These are phyloP conservation scores for Drosophila tani DNA, from an alignment of 1,140 invertebrate genomes.

Conservation along the genomic window DNA sequence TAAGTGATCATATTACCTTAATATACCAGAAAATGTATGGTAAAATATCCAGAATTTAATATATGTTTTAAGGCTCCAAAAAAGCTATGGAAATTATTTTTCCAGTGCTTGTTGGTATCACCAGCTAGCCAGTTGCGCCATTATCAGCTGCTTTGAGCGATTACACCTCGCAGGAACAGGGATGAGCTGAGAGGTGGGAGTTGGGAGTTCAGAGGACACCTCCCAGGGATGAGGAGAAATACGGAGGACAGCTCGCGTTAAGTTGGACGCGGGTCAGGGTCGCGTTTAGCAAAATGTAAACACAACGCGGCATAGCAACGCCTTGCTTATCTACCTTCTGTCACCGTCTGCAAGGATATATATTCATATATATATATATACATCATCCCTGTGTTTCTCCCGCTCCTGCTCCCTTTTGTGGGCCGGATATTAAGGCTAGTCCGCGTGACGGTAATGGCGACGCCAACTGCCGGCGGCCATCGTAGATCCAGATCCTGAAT, in stretches of 20 bases:
- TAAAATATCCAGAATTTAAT: background rate
- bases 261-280: conserved; percentile 65
- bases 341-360: conserved; percentile 27
- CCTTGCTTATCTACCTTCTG: conserved; percentile 55
- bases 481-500: conserved; percentile 39
- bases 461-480: conserved; percentile 72
- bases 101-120: conserved; percentile 15
- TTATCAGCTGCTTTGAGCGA: conserved; percentile 76
- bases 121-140: conserved; percentile 50
- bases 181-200: conserved; percentile 2
- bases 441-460: conserved; percentile 71
- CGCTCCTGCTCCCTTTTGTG: background rate
- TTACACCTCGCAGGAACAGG: conserved; percentile 42
- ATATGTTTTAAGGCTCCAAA: fast-evolving
- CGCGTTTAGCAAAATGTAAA: conserved; percentile 73
- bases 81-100: background rate
- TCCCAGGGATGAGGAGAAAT: background rate
- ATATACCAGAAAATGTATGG: background rate
- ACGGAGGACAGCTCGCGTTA: conserved; percentile 1
- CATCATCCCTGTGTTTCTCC: background rate
- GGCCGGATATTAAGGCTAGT: conserved; percentile 75
- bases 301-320: conserved; percentile 48
- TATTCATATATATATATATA: conserved; percentile 5
- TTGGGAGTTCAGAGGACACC: conserved; percentile 5
- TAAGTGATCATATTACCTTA: too few relatives aligned